Evolutionary conservation across 2,113 vertebrate species (phyloP).

Genomic region (Leptobrachium ailaonicum): DNA sequence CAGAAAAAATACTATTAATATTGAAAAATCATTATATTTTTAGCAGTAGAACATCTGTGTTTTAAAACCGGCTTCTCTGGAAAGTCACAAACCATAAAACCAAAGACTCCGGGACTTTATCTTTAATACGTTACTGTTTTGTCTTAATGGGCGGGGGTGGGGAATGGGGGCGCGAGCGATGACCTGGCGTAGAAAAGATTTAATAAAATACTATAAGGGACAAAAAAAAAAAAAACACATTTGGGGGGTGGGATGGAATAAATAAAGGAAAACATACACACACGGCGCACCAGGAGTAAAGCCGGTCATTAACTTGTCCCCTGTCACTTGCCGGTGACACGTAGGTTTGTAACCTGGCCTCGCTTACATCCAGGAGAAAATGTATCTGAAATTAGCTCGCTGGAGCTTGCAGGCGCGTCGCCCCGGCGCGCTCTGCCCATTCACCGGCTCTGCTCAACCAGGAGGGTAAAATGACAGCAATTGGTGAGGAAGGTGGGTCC

Average conservation of each 20-base stretch:
- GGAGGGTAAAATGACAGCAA: conserved; percentile 32
- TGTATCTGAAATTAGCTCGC: conserved; percentile 36
- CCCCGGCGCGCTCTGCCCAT: conserved; percentile 2
- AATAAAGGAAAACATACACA: conserved; percentile 4
- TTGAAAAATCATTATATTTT: too few species aligned
- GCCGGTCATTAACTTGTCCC: conserved; percentile 39
- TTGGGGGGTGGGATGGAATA: conserved; percentile 17
- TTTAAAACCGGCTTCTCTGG: too few species aligned
- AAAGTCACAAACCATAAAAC: too few species aligned
- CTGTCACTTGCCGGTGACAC: conserved; percentile 23
- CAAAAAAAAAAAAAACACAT: neutral
- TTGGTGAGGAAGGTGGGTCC: conserved; percentile 4
- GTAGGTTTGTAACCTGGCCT: conserved; percentile 25
- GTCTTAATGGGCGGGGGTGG: too few species aligned
- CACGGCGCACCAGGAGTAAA: neutral
- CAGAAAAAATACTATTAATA: too few species aligned
- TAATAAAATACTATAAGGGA: neutral
- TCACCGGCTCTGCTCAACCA: conserved; percentile 31
- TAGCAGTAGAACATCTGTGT: too few species aligned
- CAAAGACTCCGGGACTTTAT: too few species aligned
- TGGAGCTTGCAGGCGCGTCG: neutral
- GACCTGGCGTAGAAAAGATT: too few species aligned
- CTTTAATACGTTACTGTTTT: too few species aligned
- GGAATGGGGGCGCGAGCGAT: too few species aligned
- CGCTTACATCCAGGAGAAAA: conserved; percentile 15